phyloP scores from a whole-genome alignment of 2,888 invertebrate species.

The Baccha elongata region DNA sequence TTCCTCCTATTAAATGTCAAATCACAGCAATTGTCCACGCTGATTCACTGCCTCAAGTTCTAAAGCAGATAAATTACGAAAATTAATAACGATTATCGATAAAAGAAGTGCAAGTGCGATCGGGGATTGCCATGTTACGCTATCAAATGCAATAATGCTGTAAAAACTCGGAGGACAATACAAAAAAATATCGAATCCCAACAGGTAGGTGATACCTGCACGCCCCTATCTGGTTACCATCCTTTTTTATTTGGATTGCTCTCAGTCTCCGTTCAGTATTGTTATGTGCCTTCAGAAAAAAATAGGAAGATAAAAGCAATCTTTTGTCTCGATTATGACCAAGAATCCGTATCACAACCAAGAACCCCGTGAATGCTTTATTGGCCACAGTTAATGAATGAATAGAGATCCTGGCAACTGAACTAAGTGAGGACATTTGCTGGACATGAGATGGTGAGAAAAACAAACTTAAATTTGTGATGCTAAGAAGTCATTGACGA shows the following conservation, averaged over 20 bases:
- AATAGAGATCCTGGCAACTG: constrained; percentile 48
- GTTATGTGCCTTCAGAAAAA: constrained; percentile 42
- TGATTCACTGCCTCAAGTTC: constrained; percentile 40
- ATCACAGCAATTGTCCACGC: constrained; percentile 51
- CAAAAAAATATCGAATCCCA: constrained; percentile 52
- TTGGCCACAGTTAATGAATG: constrained; percentile 72
- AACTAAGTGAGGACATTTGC: constrained; percentile 51
- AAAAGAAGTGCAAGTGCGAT: constrained; percentile 63
- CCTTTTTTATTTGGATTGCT: constrained; percentile 77
- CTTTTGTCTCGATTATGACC: constrained; percentile 59
- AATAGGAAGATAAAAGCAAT: constrained; percentile 34
- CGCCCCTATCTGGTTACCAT: constrained; percentile 81
- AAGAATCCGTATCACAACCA: constrained; percentile 59
- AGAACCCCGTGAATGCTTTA: constrained; percentile 61
- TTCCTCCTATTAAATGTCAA: constrained; percentile 58
- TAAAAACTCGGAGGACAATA: constrained; percentile 65
- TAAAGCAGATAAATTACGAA: constrained; percentile 60
- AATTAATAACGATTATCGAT: constrained; percentile 71
- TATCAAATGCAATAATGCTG: constrained; percentile 62
- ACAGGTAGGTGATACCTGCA: constrained; percentile 80
- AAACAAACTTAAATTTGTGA: constrained; percentile 69
- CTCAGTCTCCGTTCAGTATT: constrained; percentile 13
- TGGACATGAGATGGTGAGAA: constrained; percentile 69
- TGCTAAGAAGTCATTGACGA: constrained; percentile 67
- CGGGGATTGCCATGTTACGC: constrained; percentile 50